phyloP scores from a whole-genome alignment of 2,113 vertebrate genomes.

The Struthio camelus region DNA sequence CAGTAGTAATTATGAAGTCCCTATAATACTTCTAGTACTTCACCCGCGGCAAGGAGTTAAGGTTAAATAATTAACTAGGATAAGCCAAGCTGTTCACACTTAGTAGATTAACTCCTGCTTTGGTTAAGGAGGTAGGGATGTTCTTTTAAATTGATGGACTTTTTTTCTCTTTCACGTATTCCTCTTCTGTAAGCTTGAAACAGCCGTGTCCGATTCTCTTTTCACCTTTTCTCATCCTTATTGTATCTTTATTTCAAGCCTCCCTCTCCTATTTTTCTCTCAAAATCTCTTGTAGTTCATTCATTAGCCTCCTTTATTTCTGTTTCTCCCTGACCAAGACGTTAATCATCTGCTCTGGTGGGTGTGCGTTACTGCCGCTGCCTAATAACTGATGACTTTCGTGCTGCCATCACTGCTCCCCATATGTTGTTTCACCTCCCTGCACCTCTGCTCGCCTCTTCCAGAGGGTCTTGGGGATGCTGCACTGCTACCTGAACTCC shows the following conservation, averaged over 20 bases:
- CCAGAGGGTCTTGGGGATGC: background rate
- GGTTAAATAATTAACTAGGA: conserved; percentile 73
- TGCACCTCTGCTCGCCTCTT: background rate
- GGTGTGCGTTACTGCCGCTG: background rate
- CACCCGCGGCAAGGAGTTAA: conserved; percentile 22
- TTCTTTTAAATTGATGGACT: background rate
- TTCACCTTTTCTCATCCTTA: rapidly evolving
- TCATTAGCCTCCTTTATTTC: conserved; percentile 35
- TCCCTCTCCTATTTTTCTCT: background rate
- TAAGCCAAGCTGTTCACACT: conserved; percentile 44
- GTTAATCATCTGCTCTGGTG: conserved; percentile 6
- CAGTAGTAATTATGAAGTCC: conserved; percentile 19
- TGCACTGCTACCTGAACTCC: background rate
- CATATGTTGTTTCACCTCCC: background rate
- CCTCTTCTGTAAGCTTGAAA: background rate
- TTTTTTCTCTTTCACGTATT: background rate
- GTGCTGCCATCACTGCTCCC: background rate
- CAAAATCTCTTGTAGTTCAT: background rate
- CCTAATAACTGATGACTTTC: background rate
- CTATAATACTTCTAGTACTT: conserved; percentile 38
- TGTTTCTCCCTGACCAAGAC: background rate
- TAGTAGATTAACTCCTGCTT: conserved; percentile 47
- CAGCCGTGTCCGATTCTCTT: background rate
- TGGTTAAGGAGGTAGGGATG: background rate
- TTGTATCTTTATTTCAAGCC: background rate